Base-by-base conservation (phyloP, 1,140 invertebrate species). In the Diplogasteroides magnus region DNA sequence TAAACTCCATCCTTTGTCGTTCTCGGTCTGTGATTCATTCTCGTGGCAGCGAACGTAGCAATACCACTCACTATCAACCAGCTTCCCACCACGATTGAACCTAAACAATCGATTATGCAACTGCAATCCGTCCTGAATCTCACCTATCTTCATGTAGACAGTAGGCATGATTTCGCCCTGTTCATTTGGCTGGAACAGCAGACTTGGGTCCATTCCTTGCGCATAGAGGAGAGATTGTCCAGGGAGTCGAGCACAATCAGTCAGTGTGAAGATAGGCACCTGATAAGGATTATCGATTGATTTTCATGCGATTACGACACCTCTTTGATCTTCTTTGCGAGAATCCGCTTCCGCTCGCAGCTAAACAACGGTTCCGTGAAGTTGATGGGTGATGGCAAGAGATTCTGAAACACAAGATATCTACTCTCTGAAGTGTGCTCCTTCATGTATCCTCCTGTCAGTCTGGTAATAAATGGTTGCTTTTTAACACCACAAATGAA, bases 361-460 rank as follows among this genome's bases (percentile, higher is more conserved):
- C 37, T 19, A 19, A 48, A 48, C 37, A 48, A 48, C 37, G 19
- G 6, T 19, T 48, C 37, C 6, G 37, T 48, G 6, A 48, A 11
- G 37, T 48, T 48, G 37, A 19, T 11, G 23, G n/a, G 23, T 6
- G 23, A 23, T 3, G 28, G 59, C 3, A 23, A 23, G 25, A 29
- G 59, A 60, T 60, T 29, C 59, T 60, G 59, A 60, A 60, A 60
- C 25, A 11, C 3, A 23, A 56, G 23, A 6, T 60, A 60, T 60
- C 28, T 0, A 14, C 6, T 15, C 64, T 48, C 1, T 48, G 37
- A 48, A 48, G n/a, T n/a, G n/a, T n/a, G n/a, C n/a, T n/a, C n/a
- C n/a, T n/a, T n/a, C n/a, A n/a, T n/a, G n/a, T n/a, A n/a, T n/a
- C n/a, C n/a, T n/a, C n/a, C n/a, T n/a, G n/a, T n/a, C n/a, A n/a